Base-by-base conservation (phyloP, 1,140 invertebrate species). In the Ips typographus region DNA sequence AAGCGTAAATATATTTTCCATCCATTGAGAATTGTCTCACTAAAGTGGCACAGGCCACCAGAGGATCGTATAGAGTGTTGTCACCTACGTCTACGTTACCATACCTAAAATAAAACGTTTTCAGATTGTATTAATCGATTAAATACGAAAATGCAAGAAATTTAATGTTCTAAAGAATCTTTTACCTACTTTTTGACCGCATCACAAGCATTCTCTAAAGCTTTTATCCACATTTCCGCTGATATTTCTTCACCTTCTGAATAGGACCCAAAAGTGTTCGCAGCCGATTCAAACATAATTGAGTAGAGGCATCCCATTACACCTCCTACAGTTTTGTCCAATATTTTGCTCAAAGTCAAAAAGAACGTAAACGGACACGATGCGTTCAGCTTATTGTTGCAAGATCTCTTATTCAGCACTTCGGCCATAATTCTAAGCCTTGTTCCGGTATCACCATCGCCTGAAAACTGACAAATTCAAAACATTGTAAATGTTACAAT, bases 391-490 rank as follows among this genome's bases (percentile, higher is more conserved):
- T 73, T 75, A 7, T 74, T 70, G 38, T 63, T 63, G 38, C 68
- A 72, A 6, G 77, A 40, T 38, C 72, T 70, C 44, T 70, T 71
- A 4, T 78, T 77, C 64, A 84, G 75, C 7, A 77, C 80, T 75
- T 82, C 76, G n/a, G 87, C 85, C 3, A 83, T 85, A n/a, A 75
- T 74, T 36, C 82, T 79, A 57, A 91, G 77, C 42, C 85, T 87
- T 7, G 82, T 85, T 3, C 90, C 90, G 78, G 86, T 88, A 76
- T 91, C 86, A 1, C 87, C 87, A 79, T 89, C 87, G 8, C 67
- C 72, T 69, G 40, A 42, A 72, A 71, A 2, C 5, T 55, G n/a
- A 55, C 4, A 37, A 22, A 55, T n/a, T 6, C n/a, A 55, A 2
- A 2, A 55, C 6, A 55, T 55, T 55, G 6, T 1, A 37, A 22